Conservation (phyloP, 2,113 vertebrate genomes). For the Equus przewalskii region DNA sequence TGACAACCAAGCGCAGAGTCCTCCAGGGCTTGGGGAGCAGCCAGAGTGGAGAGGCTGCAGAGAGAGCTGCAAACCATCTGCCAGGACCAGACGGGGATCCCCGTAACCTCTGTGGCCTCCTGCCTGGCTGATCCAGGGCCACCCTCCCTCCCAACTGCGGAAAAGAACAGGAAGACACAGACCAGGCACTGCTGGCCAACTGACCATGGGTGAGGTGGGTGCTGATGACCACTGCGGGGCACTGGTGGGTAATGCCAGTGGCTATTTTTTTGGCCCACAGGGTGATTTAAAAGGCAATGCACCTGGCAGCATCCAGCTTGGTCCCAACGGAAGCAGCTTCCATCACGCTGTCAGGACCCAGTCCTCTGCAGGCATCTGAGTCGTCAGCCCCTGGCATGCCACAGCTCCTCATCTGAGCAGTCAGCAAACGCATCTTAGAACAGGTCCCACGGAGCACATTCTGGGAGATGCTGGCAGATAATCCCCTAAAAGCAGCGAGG, state of each 20-base stretch:
- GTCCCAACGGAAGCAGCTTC: too few relatives aligned
- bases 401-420: accelerated
- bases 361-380: accelerated
- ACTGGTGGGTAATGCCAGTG: neutral
- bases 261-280: neutral
- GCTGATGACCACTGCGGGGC: neutral
- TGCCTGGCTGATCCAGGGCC: neutral
- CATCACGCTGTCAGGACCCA: accelerated
- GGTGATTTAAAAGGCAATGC: neutral
- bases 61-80: accelerated
- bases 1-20: too few relatives aligned
- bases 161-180: neutral
- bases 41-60: neutral
- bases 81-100: accelerated
- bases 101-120: neutral
- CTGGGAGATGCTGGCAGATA: too few relatives aligned
- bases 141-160: neutral
- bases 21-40: neutral
- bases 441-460: neutral
- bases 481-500: too few relatives aligned
- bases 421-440: accelerated
- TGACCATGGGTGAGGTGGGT: accelerated
- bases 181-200: too few relatives aligned
- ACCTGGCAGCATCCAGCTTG: accelerated
- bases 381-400: accelerated